phyloP scores from a whole-genome alignment of 2,888 invertebrate species.

The Torymus tubicola region DNA sequence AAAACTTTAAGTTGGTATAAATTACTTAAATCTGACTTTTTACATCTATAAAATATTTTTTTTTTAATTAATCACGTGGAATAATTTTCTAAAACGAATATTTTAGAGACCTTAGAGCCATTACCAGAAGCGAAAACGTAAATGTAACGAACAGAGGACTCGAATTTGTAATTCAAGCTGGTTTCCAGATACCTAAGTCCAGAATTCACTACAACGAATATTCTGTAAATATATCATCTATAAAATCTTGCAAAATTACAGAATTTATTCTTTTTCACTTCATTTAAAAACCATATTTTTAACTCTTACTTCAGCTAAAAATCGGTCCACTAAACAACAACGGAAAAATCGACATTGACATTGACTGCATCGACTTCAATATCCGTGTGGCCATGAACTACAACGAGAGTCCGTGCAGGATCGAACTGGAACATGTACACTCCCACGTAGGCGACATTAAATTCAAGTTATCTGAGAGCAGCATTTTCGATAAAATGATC shows the following conservation, averaged over 20 bases:
- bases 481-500: neutral
- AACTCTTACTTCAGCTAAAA: conserved; percentile 53
- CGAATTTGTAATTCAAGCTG: conserved; percentile 55
- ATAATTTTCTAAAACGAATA: too few relatives aligned
- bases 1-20: too few relatives aligned
- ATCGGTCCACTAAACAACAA: conserved; percentile 48
- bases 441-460: conserved; percentile 12
- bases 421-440: neutral
- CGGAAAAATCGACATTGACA: conserved; percentile 56
- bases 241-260: too few relatives aligned
- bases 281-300: neutral
- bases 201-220: conserved; percentile 59
- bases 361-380: conserved; percentile 56
- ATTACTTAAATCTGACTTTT: too few relatives aligned
- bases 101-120: conserved; percentile 60
- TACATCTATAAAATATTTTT: neutral
- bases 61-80: neutral
- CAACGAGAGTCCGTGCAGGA: conserved; percentile 27
- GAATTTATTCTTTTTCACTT: too few relatives aligned
- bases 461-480: conserved; percentile 9
- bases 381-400: conserved; percentile 58
- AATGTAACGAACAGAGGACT: conserved; percentile 53
- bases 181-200: conserved; percentile 57
- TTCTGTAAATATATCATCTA: conserved; percentile 52
- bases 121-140: conserved; percentile 59